Evolutionary conservation across 2,797 vertebrate genomes (phyloP).

Genomic region (Galagoides demidoff): DNA sequence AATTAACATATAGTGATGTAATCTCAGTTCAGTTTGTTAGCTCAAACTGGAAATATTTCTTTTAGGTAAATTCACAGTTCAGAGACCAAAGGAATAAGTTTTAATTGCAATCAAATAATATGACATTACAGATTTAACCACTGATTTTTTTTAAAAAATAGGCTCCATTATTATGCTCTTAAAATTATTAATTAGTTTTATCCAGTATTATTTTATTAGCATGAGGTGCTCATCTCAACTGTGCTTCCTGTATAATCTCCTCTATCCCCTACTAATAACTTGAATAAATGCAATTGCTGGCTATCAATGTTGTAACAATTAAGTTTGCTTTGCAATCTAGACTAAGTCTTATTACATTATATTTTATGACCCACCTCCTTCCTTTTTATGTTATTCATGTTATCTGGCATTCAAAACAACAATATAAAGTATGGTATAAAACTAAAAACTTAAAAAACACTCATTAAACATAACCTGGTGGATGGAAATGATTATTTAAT

Average conservation of each 20-base stretch:
- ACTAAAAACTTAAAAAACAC: not conserved
- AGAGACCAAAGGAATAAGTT: not conserved
- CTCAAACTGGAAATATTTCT: not conserved
- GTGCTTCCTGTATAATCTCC: not conserved
- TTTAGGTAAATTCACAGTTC: not conserved
- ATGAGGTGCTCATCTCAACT: not conserved
- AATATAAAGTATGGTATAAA: not conserved
- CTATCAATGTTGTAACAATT: not conserved
- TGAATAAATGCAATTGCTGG: not conserved
- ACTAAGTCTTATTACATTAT: not conserved
- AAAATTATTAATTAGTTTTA: not conserved
- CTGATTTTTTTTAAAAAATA: not conserved
- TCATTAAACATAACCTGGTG: not conserved
- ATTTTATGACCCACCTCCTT: not conserved
- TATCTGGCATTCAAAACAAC: not conserved
- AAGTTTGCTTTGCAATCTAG: not conserved
- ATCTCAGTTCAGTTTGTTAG: not conserved
- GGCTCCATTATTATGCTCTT: not conserved
- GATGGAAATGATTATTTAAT: not conserved
- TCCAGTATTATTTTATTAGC: not conserved
- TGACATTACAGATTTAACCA: not conserved
- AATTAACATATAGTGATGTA: not conserved
- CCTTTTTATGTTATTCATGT: not conserved
- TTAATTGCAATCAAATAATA: conserved; percentile 25
- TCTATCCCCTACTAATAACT: not conserved